Evolutionary conservation across 1,140 invertebrate species (phyloP), one percentile per base, ranked within the genome.

Genomic region (Drosophila quadrilineata): DNA sequence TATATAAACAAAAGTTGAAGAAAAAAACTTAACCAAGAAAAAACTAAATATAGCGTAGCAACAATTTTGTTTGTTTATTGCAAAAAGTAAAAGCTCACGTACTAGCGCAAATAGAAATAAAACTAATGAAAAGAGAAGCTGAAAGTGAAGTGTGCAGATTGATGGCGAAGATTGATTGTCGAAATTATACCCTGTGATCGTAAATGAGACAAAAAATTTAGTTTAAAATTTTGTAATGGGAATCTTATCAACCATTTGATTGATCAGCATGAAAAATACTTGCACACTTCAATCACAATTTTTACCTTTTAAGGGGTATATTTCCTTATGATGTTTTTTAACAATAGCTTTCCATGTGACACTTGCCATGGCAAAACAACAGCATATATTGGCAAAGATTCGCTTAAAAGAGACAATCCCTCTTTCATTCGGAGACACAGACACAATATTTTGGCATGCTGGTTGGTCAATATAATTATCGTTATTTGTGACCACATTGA

Each of bases 61-160:
- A 40, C 19, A 24, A 21, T 53, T 38, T 59, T 31, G 6, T 41
- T 60, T 38, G 46, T 46, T 16, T 53, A 60, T 40, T 60, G 63
- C 63, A 48, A 48, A 62, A 62, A 62, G 64, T 62, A 67, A 62
- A 67, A 67, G 64, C 64, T 48, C 26, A 21, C 31, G 17, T 9
- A 36, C 19, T 16, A 35, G 41, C n/a, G n/a, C 29, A 65, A 58
- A 41, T 41, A 41, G 17, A n/a, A 40, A 57, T 50, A 24, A 48
- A 31, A 48, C 28, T 29, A 31, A 31, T 19, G 33, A 48, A 31
- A 24, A 19, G 19, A 6, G 6, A 3, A 41, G 6, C n/a, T n/a
- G n/a, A 41, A 45, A 28, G 5, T 45, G 22, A 10, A n/a, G n/a
- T n/a, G n/a, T n/a, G n/a, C n/a, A n/a, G n/a, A n/a, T n/a, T n/a